Conservation (phyloP, 2,113 vertebrate species). For the Xyrauchen texanus region DNA sequence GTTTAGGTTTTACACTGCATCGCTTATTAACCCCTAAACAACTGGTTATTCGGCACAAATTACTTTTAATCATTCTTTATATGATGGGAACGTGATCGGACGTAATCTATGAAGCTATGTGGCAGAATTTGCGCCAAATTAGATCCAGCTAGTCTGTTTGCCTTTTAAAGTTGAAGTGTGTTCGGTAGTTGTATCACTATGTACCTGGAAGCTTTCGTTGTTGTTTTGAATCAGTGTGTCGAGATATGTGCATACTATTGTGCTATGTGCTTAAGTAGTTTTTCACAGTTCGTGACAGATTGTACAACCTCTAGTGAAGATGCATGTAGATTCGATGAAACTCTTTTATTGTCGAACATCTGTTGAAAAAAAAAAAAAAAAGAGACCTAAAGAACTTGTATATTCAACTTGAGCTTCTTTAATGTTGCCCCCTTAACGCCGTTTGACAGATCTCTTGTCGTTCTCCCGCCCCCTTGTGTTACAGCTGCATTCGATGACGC, state of each 20-base stretch:
- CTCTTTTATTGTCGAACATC: too few relatives aligned
- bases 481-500: constrained; percentile 96
- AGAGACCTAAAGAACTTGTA: too few relatives aligned
- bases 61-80: too few relatives aligned
- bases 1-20: neutral
- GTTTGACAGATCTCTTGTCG: neutral
- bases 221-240: neutral
- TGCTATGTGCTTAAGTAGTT: too few relatives aligned
- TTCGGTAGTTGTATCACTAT: neutral
- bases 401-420: too few relatives aligned
- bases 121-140: neutral
- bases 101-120: too few relatives aligned
- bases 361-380: too few relatives aligned
- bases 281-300: too few relatives aligned
- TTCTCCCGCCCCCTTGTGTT: constrained; percentile 17
- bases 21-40: too few relatives aligned
- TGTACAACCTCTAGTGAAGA: too few relatives aligned
- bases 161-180: neutral
- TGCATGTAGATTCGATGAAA: too few relatives aligned
- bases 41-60: too few relatives aligned
- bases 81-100: neutral
- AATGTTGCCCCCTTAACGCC: neutral
- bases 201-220: neutral
- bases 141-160: neutral
- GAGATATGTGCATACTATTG: neutral